Conservation (phyloP, 2,113 vertebrate genomes). For the Serilophus lunatus region DNA sequence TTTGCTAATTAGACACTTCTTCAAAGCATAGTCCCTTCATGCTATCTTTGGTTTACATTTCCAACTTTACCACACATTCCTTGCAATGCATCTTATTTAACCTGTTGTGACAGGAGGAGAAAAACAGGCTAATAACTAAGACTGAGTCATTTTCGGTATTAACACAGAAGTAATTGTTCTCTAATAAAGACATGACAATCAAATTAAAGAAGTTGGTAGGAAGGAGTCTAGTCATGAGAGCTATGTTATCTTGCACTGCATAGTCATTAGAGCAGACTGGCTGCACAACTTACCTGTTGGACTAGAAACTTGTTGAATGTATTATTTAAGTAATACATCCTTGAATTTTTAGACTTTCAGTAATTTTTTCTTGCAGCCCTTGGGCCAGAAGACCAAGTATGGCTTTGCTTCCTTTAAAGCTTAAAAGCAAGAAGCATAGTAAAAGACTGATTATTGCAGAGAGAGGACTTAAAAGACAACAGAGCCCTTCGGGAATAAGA, state of each 20-base stretch:
- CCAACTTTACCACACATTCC: not conserved
- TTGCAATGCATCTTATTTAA: not conserved
- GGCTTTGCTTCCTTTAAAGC: not conserved
- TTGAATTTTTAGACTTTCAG: not conserved
- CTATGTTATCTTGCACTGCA: not conserved
- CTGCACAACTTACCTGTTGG: not conserved
- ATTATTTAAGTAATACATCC: not conserved
- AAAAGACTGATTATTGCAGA: not conserved
- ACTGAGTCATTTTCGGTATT: not conserved
- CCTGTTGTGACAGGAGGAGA: conserved; percentile 15
- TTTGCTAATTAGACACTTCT: not conserved
- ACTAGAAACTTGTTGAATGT: not conserved
- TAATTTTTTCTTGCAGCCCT: not conserved
- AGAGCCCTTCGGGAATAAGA: not conserved
- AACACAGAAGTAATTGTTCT: conserved; percentile 5
- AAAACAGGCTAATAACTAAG: not conserved
- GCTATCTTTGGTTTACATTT: not conserved
- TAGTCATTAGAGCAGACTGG: not conserved
- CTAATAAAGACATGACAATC: conserved; percentile 13
- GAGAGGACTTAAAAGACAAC: not conserved
- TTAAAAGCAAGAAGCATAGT: not conserved
- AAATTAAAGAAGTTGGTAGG: not conserved
- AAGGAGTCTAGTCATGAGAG: not conserved
- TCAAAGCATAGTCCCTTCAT: not conserved
- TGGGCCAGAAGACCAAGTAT: not conserved